These are phyloP conservation scores for Anarrhichthys ocellatus DNA, from an alignment of 2,113 vertebrate genomes.

Conservation along the genomic window DNA sequence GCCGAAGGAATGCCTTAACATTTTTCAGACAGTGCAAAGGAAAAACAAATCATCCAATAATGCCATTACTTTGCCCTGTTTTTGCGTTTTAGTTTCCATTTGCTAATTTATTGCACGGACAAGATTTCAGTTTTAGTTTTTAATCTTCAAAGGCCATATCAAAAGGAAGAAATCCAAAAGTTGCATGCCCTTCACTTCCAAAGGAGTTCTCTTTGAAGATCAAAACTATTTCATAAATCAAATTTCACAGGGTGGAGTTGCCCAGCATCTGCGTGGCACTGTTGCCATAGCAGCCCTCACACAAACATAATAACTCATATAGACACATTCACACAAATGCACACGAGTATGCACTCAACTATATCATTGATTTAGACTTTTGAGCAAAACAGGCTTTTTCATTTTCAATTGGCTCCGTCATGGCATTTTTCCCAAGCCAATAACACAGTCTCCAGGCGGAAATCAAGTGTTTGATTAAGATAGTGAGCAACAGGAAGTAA, in stretches of 20 bases:
- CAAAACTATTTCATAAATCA: constrained; percentile 73
- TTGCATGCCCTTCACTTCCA: constrained; percentile 45
- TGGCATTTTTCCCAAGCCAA: constrained; percentile 53
- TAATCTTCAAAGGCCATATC: constrained; percentile 63
- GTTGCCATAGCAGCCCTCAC: constrained; percentile 63
- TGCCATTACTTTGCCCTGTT: not conserved
- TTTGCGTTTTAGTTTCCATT: constrained; percentile 19
- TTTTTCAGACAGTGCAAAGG: constrained; percentile 22
- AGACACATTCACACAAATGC: constrained; percentile 29
- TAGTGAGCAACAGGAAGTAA: constrained; percentile 86
- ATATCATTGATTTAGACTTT: constrained; percentile 54
- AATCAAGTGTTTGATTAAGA: constrained; percentile 86
- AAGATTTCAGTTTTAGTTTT: constrained; percentile 44
- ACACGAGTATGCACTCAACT: constrained; percentile 20
- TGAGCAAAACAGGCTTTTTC: constrained; percentile 41
- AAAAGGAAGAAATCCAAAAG: constrained; percentile 47
- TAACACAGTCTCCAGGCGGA: constrained; percentile 80
- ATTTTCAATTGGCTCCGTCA: constrained; percentile 33
- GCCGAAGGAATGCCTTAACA: not conserved
- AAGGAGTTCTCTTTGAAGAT: constrained; percentile 71
- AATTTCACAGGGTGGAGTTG: constrained; percentile 63
- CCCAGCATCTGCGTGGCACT: constrained; percentile 33
- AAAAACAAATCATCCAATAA: constrained; percentile 19
- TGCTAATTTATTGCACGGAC: constrained; percentile 55
- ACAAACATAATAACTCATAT: constrained; percentile 53